Percentiles rank a stretch among this genome's conserved stretches.
Evolutionary conservation across 2,888 invertebrate species (phyloP).

Genomic region (Hirtodrosophila alboralis): DNA sequence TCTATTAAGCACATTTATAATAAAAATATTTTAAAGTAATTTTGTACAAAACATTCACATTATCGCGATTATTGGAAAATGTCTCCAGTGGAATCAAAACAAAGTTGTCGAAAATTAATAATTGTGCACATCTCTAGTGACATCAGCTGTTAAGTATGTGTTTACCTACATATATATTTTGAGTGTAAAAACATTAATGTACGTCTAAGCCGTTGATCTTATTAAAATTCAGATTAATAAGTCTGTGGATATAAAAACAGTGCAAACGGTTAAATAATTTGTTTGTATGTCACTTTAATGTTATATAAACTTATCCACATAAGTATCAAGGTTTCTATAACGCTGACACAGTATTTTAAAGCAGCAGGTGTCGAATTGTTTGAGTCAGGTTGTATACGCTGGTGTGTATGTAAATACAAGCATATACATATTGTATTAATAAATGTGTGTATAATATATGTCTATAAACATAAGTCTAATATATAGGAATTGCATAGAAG

Average conservation of each 20-base stretch:
- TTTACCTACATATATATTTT: not conserved
- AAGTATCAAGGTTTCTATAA: not conserved
- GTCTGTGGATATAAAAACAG: constrained; percentile 12
- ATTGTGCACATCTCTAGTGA: constrained; percentile 29
- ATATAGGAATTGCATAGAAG: no score
- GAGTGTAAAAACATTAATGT: constrained; percentile 22
- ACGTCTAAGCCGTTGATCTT: constrained; percentile 11
- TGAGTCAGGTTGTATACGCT: constrained; percentile 20
- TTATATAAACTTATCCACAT: not conserved
- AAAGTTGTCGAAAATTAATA: not conserved
- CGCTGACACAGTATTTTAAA: constrained; percentile 12
- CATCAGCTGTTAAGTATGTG: constrained; percentile 35
- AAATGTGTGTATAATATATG: no score
- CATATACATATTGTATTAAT: not conserved
- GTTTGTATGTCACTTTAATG: constrained; percentile 29
- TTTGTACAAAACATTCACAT: no score
- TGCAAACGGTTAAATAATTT: constrained; percentile 1
- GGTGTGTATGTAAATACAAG: constrained; percentile 3
- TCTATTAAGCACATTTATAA: no score
- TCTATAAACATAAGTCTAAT: no score
- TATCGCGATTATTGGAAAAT: not conserved
- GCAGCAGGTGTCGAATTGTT: constrained; percentile 46
- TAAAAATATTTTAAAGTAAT: no score
- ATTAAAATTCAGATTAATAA: constrained; percentile 15
- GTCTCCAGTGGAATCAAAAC: not conserved